A percentile compares a stretch with the other conserved stretches of the same genome.
These are phyloP conservation scores for Rhincodon typus DNA, from an alignment of 2,797 vertebrate genomes.

Conservation along the genomic window DNA sequence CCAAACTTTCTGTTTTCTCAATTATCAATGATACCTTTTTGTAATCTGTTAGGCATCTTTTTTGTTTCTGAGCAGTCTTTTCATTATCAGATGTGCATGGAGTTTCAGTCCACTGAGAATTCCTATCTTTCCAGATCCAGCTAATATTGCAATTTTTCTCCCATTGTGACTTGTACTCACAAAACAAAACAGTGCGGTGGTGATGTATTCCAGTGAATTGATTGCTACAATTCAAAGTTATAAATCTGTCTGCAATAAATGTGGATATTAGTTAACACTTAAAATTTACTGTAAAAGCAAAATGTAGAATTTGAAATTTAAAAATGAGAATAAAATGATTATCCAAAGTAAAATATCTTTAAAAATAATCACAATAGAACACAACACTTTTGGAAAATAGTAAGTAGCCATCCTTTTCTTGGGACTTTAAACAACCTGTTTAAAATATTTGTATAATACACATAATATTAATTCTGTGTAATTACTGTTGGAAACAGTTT, in stretches of 20 bases:
- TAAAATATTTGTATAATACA: neutral
- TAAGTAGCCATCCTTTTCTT: neutral
- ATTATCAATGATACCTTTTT: neutral
- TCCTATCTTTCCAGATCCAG: neutral
- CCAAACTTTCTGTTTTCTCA: neutral
- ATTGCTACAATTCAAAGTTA: neutral
- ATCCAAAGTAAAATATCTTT: neutral
- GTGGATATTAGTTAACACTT: neutral
- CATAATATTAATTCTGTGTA: neutral
- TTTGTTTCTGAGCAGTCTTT: neutral
- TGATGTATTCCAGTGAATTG: neutral
- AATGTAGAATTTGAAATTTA: neutral
- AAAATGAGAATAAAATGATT: neutral
- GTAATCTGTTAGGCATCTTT: neutral
- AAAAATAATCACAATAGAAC: neutral
- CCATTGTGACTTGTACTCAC: neutral
- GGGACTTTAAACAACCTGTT: neutral
- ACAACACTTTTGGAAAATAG: neutral
- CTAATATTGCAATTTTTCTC: neutral
- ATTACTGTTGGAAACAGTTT: neutral
- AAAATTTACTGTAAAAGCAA: neutral
- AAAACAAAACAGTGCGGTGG: neutral
- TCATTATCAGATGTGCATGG: neutral
- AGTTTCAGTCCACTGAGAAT: neutral
- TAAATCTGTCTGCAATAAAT: neutral